Evolutionary conservation across 2,113 vertebrate species (phyloP).

Genomic region (Mirza zaza): DNA sequence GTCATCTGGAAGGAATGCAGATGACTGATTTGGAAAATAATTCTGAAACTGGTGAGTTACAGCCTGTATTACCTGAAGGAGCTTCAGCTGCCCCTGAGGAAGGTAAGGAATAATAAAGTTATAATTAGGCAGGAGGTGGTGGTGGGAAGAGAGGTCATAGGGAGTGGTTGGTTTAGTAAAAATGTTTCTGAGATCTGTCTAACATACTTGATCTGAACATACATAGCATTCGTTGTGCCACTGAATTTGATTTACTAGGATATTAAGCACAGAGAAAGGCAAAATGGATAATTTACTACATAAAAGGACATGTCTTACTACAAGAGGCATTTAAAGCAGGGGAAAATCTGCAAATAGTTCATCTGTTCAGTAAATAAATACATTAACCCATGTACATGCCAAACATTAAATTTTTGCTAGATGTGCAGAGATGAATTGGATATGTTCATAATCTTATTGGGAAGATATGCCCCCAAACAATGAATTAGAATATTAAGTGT

Average conservation of each 20-base stretch:
- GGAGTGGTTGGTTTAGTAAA: slow-evolving; percentile 7
- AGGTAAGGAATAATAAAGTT: slow-evolving; percentile 83
- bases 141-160: background rate
- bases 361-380: background rate
- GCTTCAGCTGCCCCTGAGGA: slow-evolving; percentile 85
- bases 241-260: slow-evolving; percentile 36
- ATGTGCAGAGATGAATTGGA: background rate
- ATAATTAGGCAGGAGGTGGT: background rate
- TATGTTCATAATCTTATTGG: background rate
- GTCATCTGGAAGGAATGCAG: slow-evolving; percentile 80
- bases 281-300: background rate
- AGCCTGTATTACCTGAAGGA: slow-evolving; percentile 85
- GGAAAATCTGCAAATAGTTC: background rate
- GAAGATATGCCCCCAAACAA: background rate
- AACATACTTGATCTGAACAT: background rate
- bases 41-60: slow-evolving; percentile 86
- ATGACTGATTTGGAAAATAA: slow-evolving; percentile 84
- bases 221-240: background rate
- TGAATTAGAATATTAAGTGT: slow-evolving; percentile 15
- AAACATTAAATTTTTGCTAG: slow-evolving; percentile 8
- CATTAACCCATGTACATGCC: background rate
- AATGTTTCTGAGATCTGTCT: background rate
- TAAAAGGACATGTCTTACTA: slow-evolving; percentile 12
- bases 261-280: background rate
- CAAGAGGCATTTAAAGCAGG: background rate